Percentiles rank a stretch among this genome's conserved stretches.
Evolutionary conservation across 2,888 invertebrate species (phyloP).

Genomic region (Diaphora mendica): DNA sequence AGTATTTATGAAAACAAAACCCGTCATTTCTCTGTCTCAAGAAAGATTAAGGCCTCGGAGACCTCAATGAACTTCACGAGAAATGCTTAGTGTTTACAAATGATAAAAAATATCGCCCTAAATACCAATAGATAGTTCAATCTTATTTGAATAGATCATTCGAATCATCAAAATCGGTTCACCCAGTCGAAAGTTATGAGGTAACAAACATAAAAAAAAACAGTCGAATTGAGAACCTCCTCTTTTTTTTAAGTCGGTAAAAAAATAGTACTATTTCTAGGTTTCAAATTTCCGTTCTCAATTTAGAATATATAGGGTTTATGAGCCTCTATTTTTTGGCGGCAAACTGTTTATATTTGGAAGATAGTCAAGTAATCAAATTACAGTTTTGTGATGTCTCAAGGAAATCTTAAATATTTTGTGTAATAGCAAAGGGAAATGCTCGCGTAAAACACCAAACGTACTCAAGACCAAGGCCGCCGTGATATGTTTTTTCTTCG

Average conservation of each 20-base stretch:
- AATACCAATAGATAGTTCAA: not conserved
- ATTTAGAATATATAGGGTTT: slow-evolving; percentile 20
- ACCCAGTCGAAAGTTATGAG: no score
- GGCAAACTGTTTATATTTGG: slow-evolving; percentile 35
- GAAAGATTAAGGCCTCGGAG: not conserved
- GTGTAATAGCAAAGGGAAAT: slow-evolving; percentile 4
- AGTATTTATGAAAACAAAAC: not conserved
- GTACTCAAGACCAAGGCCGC: slow-evolving; percentile 12
- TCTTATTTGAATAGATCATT: no score
- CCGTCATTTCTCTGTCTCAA: not conserved
- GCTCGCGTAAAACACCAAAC: not conserved
- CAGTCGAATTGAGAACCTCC: no score
- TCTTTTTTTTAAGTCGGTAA: no score
- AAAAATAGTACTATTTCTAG: not conserved
- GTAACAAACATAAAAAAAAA: no score
- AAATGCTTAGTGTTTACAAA: not conserved
- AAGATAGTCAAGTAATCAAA: slow-evolving; percentile 36
- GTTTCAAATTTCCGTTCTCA: not conserved
- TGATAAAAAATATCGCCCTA: not conserved
- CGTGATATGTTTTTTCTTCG: not conserved
- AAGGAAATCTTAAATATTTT: slow-evolving; percentile 18
- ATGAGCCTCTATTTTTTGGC: slow-evolving; percentile 36
- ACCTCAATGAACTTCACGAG: not conserved
- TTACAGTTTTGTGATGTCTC: slow-evolving; percentile 27
- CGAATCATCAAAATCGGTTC: no score